These are phyloP conservation scores for Nasonia longicornis DNA, from an alignment of 1,140 invertebrate species.

Conservation along the genomic window DNA sequence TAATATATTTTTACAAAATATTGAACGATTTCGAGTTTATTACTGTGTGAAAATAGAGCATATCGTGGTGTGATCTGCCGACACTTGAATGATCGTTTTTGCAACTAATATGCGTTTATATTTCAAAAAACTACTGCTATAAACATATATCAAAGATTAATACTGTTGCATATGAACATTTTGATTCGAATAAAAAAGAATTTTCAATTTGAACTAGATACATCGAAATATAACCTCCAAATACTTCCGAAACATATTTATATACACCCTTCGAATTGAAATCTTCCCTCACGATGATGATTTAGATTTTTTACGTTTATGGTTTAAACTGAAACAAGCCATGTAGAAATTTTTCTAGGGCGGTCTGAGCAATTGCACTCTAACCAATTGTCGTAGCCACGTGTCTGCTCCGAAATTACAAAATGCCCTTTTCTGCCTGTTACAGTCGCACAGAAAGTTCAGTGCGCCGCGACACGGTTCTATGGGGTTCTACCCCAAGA, in stretches of 20 bases:
- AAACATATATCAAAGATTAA: background rate
- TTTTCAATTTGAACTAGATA: background rate
- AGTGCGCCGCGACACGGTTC: slow-evolving; percentile 99
- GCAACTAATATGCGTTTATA: background rate
- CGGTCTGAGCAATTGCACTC: slow-evolving; percentile 52
- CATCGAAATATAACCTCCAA: background rate
- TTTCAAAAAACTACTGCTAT: too few species aligned
- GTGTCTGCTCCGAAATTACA: slow-evolving; percentile 27
- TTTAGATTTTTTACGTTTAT: slow-evolving; percentile 59
- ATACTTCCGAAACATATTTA: background rate
- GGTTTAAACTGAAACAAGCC: slow-evolving; percentile 57
- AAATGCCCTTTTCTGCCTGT: background rate
- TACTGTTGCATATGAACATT: background rate
- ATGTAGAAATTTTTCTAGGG: slow-evolving; percentile 60
- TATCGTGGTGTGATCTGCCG: background rate
- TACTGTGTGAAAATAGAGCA: background rate
- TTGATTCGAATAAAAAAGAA: background rate
- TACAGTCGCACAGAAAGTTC: slow-evolving; percentile 99
- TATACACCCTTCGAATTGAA: background rate
- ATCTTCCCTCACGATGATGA: slow-evolving; percentile 51
- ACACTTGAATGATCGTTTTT: background rate
- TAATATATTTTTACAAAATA: slow-evolving; percentile 36
- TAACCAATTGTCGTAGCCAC: background rate
- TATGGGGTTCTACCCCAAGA: slow-evolving; percentile 99
- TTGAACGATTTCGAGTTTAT: background rate